phyloP scores from a whole-genome alignment of 2,113 vertebrate genomes.

The Oenanthe oenanthe region DNA sequence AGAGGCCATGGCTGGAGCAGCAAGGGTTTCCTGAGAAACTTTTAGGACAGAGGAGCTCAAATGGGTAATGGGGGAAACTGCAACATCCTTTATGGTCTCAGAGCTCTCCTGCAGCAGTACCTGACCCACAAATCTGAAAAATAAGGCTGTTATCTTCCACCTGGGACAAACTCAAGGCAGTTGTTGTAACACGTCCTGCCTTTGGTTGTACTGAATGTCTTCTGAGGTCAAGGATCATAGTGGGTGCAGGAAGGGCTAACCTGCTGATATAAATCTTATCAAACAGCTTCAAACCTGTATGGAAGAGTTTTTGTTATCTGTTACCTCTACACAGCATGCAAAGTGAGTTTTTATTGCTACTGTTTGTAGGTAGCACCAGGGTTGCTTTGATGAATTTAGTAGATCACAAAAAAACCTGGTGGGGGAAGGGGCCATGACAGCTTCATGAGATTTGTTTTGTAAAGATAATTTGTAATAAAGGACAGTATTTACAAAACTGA shows the following conservation, averaged over 20 bases:
- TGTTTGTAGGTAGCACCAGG: constrained; percentile 2
- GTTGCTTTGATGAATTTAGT: constrained; percentile 14
- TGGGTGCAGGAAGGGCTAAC: background rate
- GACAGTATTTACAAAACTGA: background rate
- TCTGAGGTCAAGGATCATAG: background rate
- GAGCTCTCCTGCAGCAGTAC: background rate
- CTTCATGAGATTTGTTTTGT: background rate
- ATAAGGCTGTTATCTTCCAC: background rate
- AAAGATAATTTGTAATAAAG: background rate
- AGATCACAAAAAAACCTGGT: constrained; percentile 39
- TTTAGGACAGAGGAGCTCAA: background rate
- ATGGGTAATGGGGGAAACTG: background rate
- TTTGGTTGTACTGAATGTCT: background rate
- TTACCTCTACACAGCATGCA: background rate
- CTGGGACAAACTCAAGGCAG: background rate
- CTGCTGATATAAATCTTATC: background rate
- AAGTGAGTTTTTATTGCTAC: background rate
- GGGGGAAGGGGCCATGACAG: constrained; percentile 18
- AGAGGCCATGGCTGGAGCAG: background rate
- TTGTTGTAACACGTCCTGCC: background rate
- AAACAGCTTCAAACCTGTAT: background rate
- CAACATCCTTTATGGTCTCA: background rate
- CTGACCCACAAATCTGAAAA: background rate
- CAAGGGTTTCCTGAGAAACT: background rate
- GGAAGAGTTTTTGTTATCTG: background rate